Evolutionary conservation across 1,140 invertebrate species (phyloP), one percentile per base, ranked within the genome.

Genomic region (Cydia splendana): DNA sequence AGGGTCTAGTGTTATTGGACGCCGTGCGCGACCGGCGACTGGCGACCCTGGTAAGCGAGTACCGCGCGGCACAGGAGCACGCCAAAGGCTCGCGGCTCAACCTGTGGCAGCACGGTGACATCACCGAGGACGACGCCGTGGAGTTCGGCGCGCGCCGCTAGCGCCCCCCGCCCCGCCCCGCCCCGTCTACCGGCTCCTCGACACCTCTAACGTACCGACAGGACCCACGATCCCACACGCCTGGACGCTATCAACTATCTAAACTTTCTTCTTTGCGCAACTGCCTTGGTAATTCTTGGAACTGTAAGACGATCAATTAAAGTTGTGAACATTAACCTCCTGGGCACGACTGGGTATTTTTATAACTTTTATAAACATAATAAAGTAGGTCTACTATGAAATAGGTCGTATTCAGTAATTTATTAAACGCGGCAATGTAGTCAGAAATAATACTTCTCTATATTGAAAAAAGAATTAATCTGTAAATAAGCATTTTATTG

Each of bases 51-150:
- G 95, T 98, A 77, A 94, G 94, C 45, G 97, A 98, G 76, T 99
- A 99, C 89, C 95, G 94, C 79, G 95, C 95, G 51, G 97, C 98
- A 13, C 97, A 99, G 90, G 96, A 98, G 79, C 94, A 95, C 75
- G 98, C 98, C 4, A 97, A 97, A 89, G 96, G 96, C 80, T 95
- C 96, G 69, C 97, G 98, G 91, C 93, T 96, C 76, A 97, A 97
- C 87, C 96, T 99, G 79, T 99, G 98, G 98, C 95, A 97, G 83
- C 99, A 99, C 89, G 98, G 98, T 18, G 98, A 99, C 89, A 97
- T 99, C 87, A 98, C 97, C 76, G 98, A 98, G 81, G 98, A 99
- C 85, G 98, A 99, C 93, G 97, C 97, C n/a, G 96, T 96, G 80
- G 97, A 98, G 92, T 98, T 98, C 93, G 97, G 90, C 0, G 87